Base-by-base conservation (phyloP, 2,797 vertebrate genomes). In the Arrhamphus sclerolepis region DNA sequence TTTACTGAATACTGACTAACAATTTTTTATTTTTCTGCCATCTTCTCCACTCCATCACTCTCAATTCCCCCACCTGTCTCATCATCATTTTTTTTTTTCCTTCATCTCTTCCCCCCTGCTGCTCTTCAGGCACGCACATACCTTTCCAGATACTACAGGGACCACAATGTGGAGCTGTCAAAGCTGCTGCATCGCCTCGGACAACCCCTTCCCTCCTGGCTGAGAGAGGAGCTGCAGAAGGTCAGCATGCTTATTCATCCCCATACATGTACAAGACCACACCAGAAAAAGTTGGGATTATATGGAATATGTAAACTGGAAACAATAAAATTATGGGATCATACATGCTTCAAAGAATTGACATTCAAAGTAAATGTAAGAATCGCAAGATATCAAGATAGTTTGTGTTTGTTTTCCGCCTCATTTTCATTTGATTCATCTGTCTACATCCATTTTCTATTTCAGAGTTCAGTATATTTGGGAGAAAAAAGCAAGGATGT, bases 211-310 rank as follows among this genome's bases (percentile, higher is more conserved):
- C 97, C 97, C 8, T 95, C 97, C 0, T 99, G 97, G 97, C 91
- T 99, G 42, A 92, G 97, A 83, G 96, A 99, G 79, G 97, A 99
- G 77, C 93, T 99, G 7, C 97, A 98, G 91, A 99, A 98, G 92
- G 95, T 96, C 86, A 96, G 95, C 93, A 72, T 75, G 48, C 46
- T 49, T 43, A 51, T 56, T 38, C 34, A 38, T 26, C 24, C 24
- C 24, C 6, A 6, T 26, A 6, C 24, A 26, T 38, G 7, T 38
- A 16, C 3, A 38, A 38, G 4, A 11, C 34, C 34, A 14, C 34
- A 38, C 13, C 31, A 16, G 13, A 16, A 38, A 38, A 38, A 38
- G 13, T 16, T 38, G 13, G 31, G 34, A 38, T 16, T 8, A 16
- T 29, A 38, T 38, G 13, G 13, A 38, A 38, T 38, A 14, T 13